Conservation (phyloP, 2,888 invertebrate genomes). For the Argynnis bischoffii region DNA sequence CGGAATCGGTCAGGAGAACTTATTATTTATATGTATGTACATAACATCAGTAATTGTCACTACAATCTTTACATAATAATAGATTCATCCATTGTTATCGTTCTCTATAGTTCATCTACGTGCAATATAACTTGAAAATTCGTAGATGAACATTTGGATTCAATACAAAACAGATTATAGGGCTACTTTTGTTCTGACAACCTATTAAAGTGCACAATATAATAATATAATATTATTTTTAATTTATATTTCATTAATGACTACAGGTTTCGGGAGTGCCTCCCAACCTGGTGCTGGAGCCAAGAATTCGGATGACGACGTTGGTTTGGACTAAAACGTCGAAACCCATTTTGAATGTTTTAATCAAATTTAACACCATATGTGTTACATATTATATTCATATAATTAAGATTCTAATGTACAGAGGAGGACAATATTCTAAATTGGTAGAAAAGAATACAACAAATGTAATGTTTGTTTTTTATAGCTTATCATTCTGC, state of each 20-base stretch:
- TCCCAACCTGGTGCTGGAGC: slow-evolving; percentile 55
- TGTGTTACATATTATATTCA: slow-evolving; percentile 2
- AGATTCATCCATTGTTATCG: no score
- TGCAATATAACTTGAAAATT: no score
- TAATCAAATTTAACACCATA: not conserved
- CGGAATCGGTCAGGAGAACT: no score
- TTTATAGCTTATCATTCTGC: not conserved
- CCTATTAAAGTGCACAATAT: no score
- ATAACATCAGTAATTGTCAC: no score
- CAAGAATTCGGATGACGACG: slow-evolving; percentile 81
- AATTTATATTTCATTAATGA: not conserved
- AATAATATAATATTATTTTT: not conserved
- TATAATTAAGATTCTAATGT: not conserved
- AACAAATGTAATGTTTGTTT: not conserved
- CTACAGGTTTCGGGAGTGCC: slow-evolving; percentile 59
- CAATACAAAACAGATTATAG: no score
- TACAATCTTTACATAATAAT: no score
- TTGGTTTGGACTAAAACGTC: slow-evolving; percentile 76
- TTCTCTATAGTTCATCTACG: no score
- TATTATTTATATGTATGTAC: no score
- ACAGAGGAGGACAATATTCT: not conserved
- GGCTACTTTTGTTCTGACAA: no score
- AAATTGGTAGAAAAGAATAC: slow-evolving; percentile 7
- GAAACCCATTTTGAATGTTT: not conserved
- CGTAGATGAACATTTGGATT: not conserved